Evolutionary conservation across 2,888 invertebrate genomes (phyloP).

Genomic region (Parnassius smintheus): DNA sequence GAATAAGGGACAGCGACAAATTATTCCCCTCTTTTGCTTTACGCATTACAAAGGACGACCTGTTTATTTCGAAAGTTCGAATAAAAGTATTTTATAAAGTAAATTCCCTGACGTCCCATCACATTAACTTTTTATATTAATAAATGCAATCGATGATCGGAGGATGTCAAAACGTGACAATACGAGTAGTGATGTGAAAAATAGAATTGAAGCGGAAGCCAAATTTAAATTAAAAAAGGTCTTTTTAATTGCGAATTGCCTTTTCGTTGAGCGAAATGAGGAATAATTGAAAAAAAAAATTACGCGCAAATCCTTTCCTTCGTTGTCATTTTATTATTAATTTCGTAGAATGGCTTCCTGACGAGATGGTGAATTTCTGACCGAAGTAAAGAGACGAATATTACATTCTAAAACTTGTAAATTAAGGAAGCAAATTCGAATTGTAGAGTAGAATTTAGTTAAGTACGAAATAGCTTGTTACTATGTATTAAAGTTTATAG

Average conservation of each 20-base stretch:
- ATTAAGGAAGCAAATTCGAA: constrained; percentile 28
- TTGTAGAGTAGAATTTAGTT: constrained; percentile 26
- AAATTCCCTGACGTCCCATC: no score
- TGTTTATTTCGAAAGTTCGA: no score
- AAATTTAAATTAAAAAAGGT: neutral
- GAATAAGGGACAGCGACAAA: no score
- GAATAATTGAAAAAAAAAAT: constrained; percentile 40
- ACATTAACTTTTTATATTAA: no score
- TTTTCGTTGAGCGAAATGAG: constrained; percentile 5
- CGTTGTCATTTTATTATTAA: constrained; percentile 54
- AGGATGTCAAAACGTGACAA: no score
- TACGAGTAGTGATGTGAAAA: no score
- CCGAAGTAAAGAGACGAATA: constrained; percentile 46
- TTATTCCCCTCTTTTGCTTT: no score
- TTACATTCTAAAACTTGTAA: constrained; percentile 15
- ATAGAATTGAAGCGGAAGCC: no score
- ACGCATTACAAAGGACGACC: no score
- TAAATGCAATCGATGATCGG: no score
- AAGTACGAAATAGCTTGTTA: neutral
- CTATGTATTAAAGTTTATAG: no score
- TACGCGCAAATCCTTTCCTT: constrained; percentile 61
- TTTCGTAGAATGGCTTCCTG: constrained; percentile 49
- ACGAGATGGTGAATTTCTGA: constrained; percentile 51
- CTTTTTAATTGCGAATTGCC: constrained; percentile 1
- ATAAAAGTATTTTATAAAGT: no score